Percentiles rank a stretch among this genome's conserved stretches.
Conservation (phyloP, 1,140 invertebrate genomes). For the Triops cancriformis region DNA sequence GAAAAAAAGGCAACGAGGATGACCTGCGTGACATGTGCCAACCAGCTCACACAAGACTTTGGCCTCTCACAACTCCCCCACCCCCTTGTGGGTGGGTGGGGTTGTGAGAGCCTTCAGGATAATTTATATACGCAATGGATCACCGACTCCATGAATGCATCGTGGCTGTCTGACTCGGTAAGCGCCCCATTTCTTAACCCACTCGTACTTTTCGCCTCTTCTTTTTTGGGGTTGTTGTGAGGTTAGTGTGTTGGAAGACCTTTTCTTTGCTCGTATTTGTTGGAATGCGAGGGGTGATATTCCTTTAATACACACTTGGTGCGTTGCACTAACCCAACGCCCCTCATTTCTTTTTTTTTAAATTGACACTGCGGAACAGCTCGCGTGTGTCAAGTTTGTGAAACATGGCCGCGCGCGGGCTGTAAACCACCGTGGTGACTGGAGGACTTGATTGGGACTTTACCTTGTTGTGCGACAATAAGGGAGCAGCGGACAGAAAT, state of each 20-base stretch:
- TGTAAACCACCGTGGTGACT: no score
- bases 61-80: no score
- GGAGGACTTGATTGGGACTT: no score
- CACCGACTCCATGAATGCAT: constrained; percentile 1
- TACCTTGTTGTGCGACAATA: no score
- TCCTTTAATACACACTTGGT: no score
- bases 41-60: background rate
- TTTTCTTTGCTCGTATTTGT: background rate
- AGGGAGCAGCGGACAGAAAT: no score
- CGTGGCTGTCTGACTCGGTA: background rate
- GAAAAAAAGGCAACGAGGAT: background rate
- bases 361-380: no score
- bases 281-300: background rate
- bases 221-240: background rate
- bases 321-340: no score
- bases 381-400: no score
- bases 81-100: background rate
- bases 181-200: background rate
- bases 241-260: background rate
- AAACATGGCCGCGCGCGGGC: no score
- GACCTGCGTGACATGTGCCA: constrained; percentile 8
- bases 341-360: no score
- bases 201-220: background rate
- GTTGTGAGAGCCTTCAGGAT: background rate
- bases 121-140: constrained; percentile 6